Percentiles rank a stretch among this genome's conserved stretches.
Conservation (phyloP, 2,113 vertebrate genomes). For the Centrocercus urophasianus region DNA sequence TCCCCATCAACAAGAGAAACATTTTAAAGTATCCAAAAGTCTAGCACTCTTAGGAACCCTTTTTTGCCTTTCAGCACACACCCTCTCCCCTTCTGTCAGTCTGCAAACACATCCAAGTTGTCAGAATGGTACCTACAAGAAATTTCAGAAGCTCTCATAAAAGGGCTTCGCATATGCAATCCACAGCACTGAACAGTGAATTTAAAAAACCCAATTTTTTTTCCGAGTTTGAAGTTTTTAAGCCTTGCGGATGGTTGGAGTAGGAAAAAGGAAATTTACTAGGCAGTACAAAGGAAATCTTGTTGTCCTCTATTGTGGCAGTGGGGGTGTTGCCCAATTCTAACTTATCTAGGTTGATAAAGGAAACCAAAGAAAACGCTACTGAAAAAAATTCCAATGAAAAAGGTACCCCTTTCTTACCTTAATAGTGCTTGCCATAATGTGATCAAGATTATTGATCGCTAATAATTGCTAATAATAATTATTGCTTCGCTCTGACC, state of each 20-base stretch:
- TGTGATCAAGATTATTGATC: constrained; percentile 84
- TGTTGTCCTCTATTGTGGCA: constrained; percentile 88
- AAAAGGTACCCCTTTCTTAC: constrained; percentile 82
- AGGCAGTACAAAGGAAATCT: constrained; percentile 91
- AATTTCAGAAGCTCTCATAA: constrained; percentile 70
- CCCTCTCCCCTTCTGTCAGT: constrained; percentile 46
- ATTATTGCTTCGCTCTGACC: constrained; percentile 87
- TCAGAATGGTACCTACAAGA: constrained; percentile 42
- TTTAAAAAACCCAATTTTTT: constrained; percentile 83
- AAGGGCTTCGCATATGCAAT: constrained; percentile 70
- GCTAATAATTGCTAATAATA: constrained; percentile 86
- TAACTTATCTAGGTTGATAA: constrained; percentile 84
- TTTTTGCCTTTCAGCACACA: constrained; percentile 55
- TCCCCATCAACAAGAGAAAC: constrained; percentile 15
- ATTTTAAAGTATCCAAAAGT: constrained; percentile 45
- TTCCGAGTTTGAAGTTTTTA: constrained; percentile 88
- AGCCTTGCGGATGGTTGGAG: constrained; percentile 86
- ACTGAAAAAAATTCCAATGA: constrained; percentile 40
- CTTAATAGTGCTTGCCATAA: constrained; percentile 94
- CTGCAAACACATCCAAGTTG: constrained; percentile 47
- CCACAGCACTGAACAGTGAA: constrained; percentile 76
- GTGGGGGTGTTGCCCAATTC: constrained; percentile 89
- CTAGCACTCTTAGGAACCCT: constrained; percentile 11
- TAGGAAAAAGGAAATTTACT: constrained; percentile 95
- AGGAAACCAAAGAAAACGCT: constrained; percentile 71